Percentiles rank a stretch among this genome's conserved stretches.
These are phyloP conservation scores for Tetranychus cinnabarinus DNA, from an alignment of 1,140 invertebrate species.

Conservation along the genomic window DNA sequence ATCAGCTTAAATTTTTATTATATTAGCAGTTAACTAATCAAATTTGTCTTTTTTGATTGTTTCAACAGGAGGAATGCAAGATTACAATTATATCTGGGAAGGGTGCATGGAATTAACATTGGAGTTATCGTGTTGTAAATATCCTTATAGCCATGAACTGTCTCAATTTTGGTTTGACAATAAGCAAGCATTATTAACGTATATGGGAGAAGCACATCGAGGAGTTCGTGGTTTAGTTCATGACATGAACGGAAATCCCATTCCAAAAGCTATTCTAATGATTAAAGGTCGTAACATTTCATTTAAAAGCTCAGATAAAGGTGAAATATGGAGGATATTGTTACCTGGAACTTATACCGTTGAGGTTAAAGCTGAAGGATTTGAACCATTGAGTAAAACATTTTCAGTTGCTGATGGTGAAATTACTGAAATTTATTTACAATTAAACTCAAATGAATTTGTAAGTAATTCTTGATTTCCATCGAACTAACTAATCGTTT, in stretches of 20 bases:
- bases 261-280: slow-evolving; percentile 55
- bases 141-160: slow-evolving; percentile 55
- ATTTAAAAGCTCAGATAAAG: slow-evolving; percentile 65
- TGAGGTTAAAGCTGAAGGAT: slow-evolving; percentile 32
- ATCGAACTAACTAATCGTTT: background rate
- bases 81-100: slow-evolving; percentile 92
- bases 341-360: slow-evolving; percentile 56
- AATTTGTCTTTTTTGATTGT: no score
- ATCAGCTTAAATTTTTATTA: no score
- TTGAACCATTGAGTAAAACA: slow-evolving; percentile 7
- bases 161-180: slow-evolving; percentile 87
- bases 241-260: slow-evolving; percentile 50
- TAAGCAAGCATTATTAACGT: slow-evolving; percentile 59
- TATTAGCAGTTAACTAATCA: no score
- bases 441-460: background rate
- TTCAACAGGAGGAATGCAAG: slow-evolving; percentile 49
- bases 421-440: background rate
- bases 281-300: slow-evolving; percentile 62
- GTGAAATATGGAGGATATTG: slow-evolving; percentile 76
- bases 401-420: slow-evolving; percentile 1
- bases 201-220: slow-evolving; percentile 54
- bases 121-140: slow-evolving; percentile 92
- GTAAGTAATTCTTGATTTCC: background rate
- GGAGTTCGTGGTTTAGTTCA: slow-evolving; percentile 53
- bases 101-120: slow-evolving; percentile 96